Evolutionary conservation across 2,888 invertebrate genomes (phyloP).

Genomic region (Chymomyza caudatula): DNA sequence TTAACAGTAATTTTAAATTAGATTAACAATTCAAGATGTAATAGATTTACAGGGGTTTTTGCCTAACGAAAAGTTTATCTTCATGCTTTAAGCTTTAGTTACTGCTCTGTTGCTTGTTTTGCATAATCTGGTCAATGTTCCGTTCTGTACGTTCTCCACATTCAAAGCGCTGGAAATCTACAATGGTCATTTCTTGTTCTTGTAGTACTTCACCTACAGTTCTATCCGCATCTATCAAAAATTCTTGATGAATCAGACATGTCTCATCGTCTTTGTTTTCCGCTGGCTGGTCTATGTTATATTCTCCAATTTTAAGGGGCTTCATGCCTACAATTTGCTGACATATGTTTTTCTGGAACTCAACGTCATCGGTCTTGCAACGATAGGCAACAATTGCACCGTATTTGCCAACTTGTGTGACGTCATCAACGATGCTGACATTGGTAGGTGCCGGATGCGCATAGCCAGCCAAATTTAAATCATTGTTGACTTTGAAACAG

Average conservation of each 20-base stretch:
- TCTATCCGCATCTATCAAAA: slow-evolving; percentile 86
- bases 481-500: slow-evolving; percentile 83
- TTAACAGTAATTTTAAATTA: slow-evolving; percentile 7
- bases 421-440: slow-evolving; percentile 70
- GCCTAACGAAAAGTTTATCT: too few species aligned
- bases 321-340: slow-evolving; percentile 96
- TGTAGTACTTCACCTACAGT: slow-evolving; percentile 86
- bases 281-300: slow-evolving; percentile 81
- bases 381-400: slow-evolving; percentile 89
- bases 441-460: slow-evolving; percentile 86
- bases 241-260: slow-evolving; percentile 91
- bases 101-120: slow-evolving; percentile 61
- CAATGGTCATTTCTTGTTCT: slow-evolving; percentile 82
- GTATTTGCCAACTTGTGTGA: slow-evolving; percentile 87
- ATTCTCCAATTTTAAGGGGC: slow-evolving; percentile 86
- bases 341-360: slow-evolving; percentile 86
- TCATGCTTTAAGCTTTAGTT: slow-evolving; percentile 26
- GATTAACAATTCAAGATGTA: slow-evolving; percentile 37
- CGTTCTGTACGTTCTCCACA: slow-evolving; percentile 84
- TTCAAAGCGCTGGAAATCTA: slow-evolving; percentile 92
- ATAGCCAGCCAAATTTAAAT: slow-evolving; percentile 81
- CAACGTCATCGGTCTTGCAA: slow-evolving; percentile 74
- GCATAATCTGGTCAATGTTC: slow-evolving; percentile 56
- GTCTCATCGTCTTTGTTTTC: slow-evolving; percentile 86
- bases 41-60: slow-evolving; percentile 27